phyloP scores from a whole-genome alignment of 2,888 invertebrate species.

The Limnephilus rhombicus region DNA sequence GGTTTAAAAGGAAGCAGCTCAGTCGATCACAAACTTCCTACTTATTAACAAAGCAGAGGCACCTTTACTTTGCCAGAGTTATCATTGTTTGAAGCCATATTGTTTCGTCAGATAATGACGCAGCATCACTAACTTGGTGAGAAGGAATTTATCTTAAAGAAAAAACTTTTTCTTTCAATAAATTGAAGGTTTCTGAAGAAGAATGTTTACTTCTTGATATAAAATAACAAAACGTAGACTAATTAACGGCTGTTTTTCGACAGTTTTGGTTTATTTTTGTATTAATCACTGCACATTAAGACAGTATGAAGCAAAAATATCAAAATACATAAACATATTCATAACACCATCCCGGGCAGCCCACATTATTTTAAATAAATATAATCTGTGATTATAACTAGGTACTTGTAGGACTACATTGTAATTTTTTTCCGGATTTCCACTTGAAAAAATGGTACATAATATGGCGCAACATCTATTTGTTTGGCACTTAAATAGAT shows the following conservation, averaged over 20 bases:
- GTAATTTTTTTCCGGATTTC: too few relatives aligned
- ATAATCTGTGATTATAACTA: too few relatives aligned
- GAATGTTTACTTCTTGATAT: background rate
- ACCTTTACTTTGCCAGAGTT: conserved; percentile 20
- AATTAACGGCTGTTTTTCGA: background rate
- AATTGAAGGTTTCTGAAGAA: background rate
- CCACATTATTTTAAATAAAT: too few relatives aligned
- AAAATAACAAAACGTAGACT: background rate
- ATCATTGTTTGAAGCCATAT: conserved; percentile 16
- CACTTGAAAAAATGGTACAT: too few relatives aligned
- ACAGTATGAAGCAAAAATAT: background rate
- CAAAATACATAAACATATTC: too few relatives aligned
- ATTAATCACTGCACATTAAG: background rate
- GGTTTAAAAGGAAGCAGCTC: background rate
- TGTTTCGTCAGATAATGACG: conserved; percentile 9
- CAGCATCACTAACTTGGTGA: background rate
- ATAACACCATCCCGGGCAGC: too few relatives aligned
- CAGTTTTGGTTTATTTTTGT: background rate
- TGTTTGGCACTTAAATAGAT: too few relatives aligned
- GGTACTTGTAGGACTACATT: too few relatives aligned
- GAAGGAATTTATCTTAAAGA: background rate
- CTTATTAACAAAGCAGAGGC: background rate
- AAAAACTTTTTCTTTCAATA: background rate
- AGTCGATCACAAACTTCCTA: conserved; percentile 7
- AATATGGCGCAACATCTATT: too few relatives aligned